Conservation (phyloP, 2,797 vertebrate species). For the Euthynnus affinis region DNA sequence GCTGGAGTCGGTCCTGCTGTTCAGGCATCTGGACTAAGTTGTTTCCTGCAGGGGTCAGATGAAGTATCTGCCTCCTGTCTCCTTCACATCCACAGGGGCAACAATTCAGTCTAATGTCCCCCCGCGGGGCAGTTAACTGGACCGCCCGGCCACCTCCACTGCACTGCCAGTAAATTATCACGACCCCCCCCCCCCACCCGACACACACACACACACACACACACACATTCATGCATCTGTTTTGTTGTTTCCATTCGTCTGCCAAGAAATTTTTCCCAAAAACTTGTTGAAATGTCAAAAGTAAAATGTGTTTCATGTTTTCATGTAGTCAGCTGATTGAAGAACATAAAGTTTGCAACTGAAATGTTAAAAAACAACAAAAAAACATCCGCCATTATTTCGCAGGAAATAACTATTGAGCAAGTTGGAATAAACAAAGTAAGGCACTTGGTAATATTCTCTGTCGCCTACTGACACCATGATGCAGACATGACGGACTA, state of each 20-base stretch:
- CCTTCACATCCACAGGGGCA: conserved; percentile 7
- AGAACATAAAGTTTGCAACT: too few species aligned
- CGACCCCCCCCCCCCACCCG: background rate
- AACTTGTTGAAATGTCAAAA: too few species aligned
- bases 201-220: conserved; percentile 8
- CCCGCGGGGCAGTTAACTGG: conserved; percentile 1
- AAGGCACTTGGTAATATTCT: too few species aligned
- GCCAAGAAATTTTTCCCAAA: background rate
- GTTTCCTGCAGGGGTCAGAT: conserved; percentile 25
- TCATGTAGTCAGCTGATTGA: too few species aligned
- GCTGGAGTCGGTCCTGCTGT: conserved; percentile 41
- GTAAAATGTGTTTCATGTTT: too few species aligned
- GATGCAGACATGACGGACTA: too few species aligned
- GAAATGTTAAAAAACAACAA: background rate
- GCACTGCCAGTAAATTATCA: background rate
- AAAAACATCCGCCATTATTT: too few species aligned
- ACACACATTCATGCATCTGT: background rate
- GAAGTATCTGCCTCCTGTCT: conserved; percentile 12
- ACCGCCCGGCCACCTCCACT: background rate
- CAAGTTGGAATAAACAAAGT: too few species aligned
- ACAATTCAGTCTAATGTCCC: conserved; percentile 30
- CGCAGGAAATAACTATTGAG: too few species aligned
- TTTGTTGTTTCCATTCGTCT: background rate
- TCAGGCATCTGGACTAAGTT: conserved; percentile 33
- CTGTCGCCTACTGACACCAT: too few species aligned